phyloP scores from a whole-genome alignment of 2,888 invertebrate genomes.

The Chelonus formosanus region DNA sequence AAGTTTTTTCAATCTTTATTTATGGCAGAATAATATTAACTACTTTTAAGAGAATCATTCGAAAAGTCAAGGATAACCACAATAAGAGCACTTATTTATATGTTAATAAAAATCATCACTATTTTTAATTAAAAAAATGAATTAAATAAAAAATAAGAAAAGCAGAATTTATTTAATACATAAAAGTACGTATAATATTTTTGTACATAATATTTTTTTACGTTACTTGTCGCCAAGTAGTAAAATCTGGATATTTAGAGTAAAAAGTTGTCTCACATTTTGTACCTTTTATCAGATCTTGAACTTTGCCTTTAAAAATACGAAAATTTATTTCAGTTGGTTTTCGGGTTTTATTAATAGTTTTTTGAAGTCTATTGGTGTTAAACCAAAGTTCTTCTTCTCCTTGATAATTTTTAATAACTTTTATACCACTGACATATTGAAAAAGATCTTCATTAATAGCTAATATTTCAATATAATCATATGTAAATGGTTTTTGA shows the following conservation, averaged over 20 bases:
- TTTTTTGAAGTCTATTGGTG: constrained; percentile 62
- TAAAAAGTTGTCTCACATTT: constrained; percentile 51
- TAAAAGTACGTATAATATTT: no score
- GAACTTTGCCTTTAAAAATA: constrained; percentile 56
- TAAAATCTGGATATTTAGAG: constrained; percentile 45
- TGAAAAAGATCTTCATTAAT: constrained; percentile 57
- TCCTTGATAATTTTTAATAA: constrained; percentile 52
- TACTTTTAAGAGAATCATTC: no score
- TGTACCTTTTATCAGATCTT: constrained; percentile 58
- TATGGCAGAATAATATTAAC: no score
- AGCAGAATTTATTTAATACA: no score
- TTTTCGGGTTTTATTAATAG: constrained; percentile 55
- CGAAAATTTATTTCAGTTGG: constrained; percentile 58
- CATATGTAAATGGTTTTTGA: constrained; percentile 56
- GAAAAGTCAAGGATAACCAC: no score
- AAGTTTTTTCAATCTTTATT: no score
- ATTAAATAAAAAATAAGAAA: no score
- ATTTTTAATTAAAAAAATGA: no score
- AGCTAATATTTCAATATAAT: constrained; percentile 57
- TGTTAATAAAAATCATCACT: no score
- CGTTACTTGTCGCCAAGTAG: constrained; percentile 49
- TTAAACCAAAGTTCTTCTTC: constrained; percentile 62
- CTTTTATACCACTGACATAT: constrained; percentile 62
- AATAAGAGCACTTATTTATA: no score
- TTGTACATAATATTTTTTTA: no score